Evolutionary conservation across 2,888 invertebrate species (phyloP), one percentile per base, ranked within the genome.

Genomic region (Ornithoptera alexandrae): DNA sequence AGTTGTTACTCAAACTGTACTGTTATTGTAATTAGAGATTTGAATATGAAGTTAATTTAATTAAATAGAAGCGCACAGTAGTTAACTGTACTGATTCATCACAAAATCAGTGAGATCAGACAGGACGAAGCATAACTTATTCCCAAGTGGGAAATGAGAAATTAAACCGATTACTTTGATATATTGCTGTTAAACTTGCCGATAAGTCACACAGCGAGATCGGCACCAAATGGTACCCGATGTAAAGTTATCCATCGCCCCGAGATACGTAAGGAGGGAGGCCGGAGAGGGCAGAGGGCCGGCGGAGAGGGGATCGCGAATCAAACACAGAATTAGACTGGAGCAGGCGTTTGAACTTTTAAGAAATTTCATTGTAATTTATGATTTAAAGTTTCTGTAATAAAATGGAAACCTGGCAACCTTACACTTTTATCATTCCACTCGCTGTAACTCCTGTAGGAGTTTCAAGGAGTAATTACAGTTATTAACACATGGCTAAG

Each of bases 131-230:
- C 87, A 87, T 84, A 87, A 88, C 84, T 88, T 84, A 75, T 80
- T 77, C 84, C 82, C 83, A 85, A 87, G 84, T 85, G 85, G 85
- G 85, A 90, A 88, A 91, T 91, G 91, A 91, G 92, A 91, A 91
- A 92, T 91, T 92, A 90, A 92, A 88, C 84, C 90, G 87, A 91
- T 92, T 90, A 91, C 90, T 87, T 88, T 92, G 92, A 92, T 90
- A 90, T 90, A 92, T 92, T 79, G 84, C 85, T 81, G 83, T 88
- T 87, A 88, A 90, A 92, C 86, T 91, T 89, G 81, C 88, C 90
- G 89, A 91, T 92, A 92, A 92, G 90, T 92, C 90, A 91, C 83
- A 83, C 84, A 81, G 86, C 85, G 87, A 86, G 88, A 88, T 90
- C 88, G 89, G 86, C 85, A 86, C 84, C 86, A 84, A 90, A 88